These are phyloP conservation scores for Drosophila nigrodunni DNA, from an alignment of 1,140 invertebrate species.

Conservation along the genomic window DNA sequence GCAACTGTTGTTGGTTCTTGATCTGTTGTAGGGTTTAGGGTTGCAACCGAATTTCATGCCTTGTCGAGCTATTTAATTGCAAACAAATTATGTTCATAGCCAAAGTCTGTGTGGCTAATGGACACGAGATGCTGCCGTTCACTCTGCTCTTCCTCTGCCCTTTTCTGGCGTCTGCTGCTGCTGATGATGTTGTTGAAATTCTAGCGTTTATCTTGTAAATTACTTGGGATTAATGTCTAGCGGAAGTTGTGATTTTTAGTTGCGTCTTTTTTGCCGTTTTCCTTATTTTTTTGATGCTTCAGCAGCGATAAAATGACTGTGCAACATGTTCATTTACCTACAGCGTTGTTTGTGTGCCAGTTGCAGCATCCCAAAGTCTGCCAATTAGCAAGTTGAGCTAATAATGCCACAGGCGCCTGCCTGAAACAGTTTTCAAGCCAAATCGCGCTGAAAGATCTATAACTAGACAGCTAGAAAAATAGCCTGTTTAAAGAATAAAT, in stretches of 20 bases:
- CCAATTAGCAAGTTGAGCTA: slow-evolving; percentile 32
- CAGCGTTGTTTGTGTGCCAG: slow-evolving; percentile 59
- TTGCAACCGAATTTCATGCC: slow-evolving; percentile 81
- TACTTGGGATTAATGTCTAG: slow-evolving; percentile 80
- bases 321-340: slow-evolving; percentile 77
- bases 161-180: slow-evolving; percentile 7
- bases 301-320: slow-evolving; percentile 55
- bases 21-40: slow-evolving; percentile 34
- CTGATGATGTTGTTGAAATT: slow-evolving; percentile 82
- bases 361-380: slow-evolving; percentile 44
- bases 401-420: slow-evolving; percentile 6
- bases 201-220: slow-evolving; percentile 82
- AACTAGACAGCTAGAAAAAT: neutral
- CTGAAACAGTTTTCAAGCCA: neutral
- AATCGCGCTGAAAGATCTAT: neutral
- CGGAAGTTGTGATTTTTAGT: slow-evolving; percentile 76
- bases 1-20: slow-evolving; percentile 38
- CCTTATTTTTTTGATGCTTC: slow-evolving; percentile 45
- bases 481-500: too few relatives aligned
- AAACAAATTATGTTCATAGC: slow-evolving; percentile 81
- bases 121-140: slow-evolving; percentile 45
- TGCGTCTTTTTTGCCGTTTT: slow-evolving; percentile 31
- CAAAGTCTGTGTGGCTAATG: slow-evolving; percentile 73
- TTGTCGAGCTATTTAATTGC: slow-evolving; percentile 83
- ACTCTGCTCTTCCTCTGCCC: too few relatives aligned